These are phyloP conservation scores for Teleiodes luculella DNA, from an alignment of 2,888 invertebrate genomes.

Conservation along the genomic window DNA sequence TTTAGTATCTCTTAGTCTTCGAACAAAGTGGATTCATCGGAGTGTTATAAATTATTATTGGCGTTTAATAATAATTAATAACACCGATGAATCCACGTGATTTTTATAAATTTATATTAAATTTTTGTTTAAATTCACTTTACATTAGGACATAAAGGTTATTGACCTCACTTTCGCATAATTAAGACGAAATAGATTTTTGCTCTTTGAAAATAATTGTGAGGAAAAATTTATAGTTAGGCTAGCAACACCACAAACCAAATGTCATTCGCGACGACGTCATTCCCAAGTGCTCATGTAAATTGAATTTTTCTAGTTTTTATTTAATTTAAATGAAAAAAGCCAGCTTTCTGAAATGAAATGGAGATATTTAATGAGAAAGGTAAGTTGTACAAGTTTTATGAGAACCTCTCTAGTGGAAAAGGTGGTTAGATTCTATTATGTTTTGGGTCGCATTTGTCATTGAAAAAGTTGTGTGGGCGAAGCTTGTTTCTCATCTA, in stretches of 20 bases:
- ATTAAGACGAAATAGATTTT: too few species aligned
- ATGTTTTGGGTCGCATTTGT: constrained; percentile 46
- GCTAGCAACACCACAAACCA: constrained; percentile 4
- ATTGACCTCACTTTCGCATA: too few species aligned
- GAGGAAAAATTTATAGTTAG: neutral
- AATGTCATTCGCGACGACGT: constrained; percentile 11
- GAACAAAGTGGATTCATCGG: too few species aligned
- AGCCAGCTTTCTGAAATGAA: constrained; percentile 52
- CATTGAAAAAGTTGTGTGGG: constrained; percentile 62
- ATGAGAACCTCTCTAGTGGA: neutral
- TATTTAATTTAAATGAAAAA: constrained; percentile 26
- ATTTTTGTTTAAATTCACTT: too few species aligned
- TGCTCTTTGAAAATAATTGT: too few species aligned
- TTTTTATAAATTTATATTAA: too few species aligned
- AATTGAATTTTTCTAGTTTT: constrained; percentile 27
- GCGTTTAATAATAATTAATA: too few species aligned
- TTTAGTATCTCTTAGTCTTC: too few species aligned
- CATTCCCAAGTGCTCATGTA: constrained; percentile 1
- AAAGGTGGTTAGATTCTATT: constrained; percentile 21
- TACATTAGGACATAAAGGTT: too few species aligned
- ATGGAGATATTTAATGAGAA: constrained; percentile 61
- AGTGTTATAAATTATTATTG: too few species aligned
- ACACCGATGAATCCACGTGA: too few species aligned
- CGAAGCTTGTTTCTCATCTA: constrained; percentile 55
- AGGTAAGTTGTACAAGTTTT: constrained; percentile 39